Percentiles rank a stretch among this genome's conserved stretches.
Conservation (phyloP, 2,888 invertebrate species). For the Drosophila greeni region DNA sequence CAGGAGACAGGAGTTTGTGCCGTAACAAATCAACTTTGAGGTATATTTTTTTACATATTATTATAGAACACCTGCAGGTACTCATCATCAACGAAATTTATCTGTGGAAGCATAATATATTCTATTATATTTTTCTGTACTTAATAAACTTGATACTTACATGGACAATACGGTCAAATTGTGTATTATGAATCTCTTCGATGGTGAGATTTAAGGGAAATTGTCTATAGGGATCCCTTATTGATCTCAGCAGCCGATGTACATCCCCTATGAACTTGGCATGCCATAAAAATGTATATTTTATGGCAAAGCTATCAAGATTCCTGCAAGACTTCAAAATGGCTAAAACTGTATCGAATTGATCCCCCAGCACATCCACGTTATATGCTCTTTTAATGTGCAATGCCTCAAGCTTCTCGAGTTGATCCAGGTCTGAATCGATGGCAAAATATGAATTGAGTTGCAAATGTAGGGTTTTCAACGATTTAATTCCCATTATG, state of each 20-base stretch:
- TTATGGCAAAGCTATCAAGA: neutral
- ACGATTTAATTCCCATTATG: neutral
- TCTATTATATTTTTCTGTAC: neutral
- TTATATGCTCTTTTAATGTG: neutral
- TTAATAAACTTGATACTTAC: neutral
- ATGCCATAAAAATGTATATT: neutral
- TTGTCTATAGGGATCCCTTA: neutral
- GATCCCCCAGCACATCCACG: neutral
- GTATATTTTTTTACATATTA: neutral
- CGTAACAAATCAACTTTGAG: neutral
- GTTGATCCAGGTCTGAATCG: neutral
- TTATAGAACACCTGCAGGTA: neutral
- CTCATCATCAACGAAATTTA: neutral
- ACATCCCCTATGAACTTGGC: neutral
- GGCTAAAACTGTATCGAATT: neutral
- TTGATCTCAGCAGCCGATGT: neutral
- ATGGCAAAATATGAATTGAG: neutral
- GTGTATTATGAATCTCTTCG: neutral
- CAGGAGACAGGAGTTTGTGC: neutral
- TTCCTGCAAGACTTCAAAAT: neutral
- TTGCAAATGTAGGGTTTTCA: neutral
- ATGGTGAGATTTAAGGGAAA: neutral
- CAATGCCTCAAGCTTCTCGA: neutral
- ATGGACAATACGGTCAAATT: neutral
- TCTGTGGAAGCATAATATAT: neutral